Percentiles rank a stretch among this genome's conserved stretches.
Evolutionary conservation across 2,888 invertebrate genomes (phyloP).

Genomic region (Mactromeris polynyma): DNA sequence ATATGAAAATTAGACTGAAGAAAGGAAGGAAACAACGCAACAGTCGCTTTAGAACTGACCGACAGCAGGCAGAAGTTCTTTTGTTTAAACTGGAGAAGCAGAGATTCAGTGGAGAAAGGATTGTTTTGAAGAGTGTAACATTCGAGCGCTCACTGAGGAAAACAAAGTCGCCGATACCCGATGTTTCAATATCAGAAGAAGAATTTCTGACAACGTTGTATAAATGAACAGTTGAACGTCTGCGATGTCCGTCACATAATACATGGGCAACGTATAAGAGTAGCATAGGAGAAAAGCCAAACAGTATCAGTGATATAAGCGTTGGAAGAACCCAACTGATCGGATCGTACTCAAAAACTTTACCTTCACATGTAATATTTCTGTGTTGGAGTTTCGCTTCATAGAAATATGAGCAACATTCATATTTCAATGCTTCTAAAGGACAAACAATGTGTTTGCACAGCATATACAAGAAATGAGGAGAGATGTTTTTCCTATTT

Average conservation of each 20-base stretch:
- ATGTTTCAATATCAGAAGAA: background rate
- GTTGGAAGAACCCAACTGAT: constrained; percentile 66
- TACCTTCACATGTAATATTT: background rate
- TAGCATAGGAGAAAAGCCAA: constrained; percentile 59
- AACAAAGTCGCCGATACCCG: background rate
- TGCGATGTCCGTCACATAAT: background rate
- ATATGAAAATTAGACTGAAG: constrained; percentile 45
- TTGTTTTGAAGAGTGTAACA: constrained; percentile 7
- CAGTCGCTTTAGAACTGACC: constrained; percentile 13
- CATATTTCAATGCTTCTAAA: constrained; percentile 58
- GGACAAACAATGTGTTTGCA: constrained; percentile 70
- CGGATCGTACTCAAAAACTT: constrained; percentile 41
- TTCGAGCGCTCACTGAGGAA: background rate
- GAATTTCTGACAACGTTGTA: background rate
- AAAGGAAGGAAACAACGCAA: constrained; percentile 48
- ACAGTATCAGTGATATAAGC: constrained; percentile 56
- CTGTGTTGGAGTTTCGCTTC: background rate
- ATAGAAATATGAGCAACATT: constrained; percentile 52
- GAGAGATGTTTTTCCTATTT: constrained; percentile 54
- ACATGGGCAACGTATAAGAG: constrained; percentile 24
- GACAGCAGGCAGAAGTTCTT: background rate
- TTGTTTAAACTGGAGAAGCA: background rate
- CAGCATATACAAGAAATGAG: constrained; percentile 52
- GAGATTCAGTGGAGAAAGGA: background rate
- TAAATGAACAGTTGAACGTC: background rate